phyloP scores from a whole-genome alignment of 2,797 vertebrate genomes.

The Danio aesculapii region DNA sequence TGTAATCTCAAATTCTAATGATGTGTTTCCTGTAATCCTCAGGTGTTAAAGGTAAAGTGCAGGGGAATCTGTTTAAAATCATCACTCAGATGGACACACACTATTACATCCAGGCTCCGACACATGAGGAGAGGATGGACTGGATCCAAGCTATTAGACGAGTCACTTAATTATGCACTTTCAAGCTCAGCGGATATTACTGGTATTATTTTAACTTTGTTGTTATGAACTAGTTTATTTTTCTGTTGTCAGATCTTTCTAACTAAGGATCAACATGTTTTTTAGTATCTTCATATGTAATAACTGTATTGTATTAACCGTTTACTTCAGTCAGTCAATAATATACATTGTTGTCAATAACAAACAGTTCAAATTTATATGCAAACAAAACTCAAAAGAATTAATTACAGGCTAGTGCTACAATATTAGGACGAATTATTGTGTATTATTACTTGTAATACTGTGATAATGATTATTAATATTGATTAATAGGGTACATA shows the following conservation, averaged over 20 bases:
- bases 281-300: no score
- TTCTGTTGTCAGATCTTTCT: neutral
- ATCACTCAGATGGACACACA: constrained; percentile 90
- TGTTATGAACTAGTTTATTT: neutral
- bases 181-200: neutral
- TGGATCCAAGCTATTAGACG: constrained; percentile 93
- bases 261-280: no score
- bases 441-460: no score
- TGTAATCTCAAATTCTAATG: neutral
- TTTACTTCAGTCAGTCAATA: no score
- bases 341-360: no score
- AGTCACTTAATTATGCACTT: constrained; percentile 72
- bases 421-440: no score
- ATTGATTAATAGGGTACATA: no score
- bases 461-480: no score
- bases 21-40: constrained; percentile 32
- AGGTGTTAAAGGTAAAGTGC: constrained; percentile 95
- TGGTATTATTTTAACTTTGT: neutral
- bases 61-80: constrained; percentile 97
- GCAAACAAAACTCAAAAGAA: no score
- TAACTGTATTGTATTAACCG: no score
- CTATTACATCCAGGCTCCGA: constrained; percentile 95
- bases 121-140: constrained; percentile 84
- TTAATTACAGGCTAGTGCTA: no score
- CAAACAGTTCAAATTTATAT: no score